phyloP scores from a whole-genome alignment of 2,113 vertebrate species.

The Stigmatopora argus region DNA sequence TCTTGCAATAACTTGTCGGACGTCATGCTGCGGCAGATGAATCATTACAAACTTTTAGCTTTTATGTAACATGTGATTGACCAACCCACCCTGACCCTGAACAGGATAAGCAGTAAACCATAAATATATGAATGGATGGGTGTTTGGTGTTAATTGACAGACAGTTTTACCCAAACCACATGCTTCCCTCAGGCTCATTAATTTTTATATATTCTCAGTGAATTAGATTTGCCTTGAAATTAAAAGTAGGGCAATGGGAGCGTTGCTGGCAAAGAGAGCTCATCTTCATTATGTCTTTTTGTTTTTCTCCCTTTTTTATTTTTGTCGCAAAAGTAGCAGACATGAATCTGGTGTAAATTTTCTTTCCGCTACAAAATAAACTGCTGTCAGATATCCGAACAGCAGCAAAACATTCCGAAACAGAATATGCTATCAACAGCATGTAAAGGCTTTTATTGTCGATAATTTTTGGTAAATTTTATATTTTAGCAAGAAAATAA shows the following conservation, averaged over 20 bases:
- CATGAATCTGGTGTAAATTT: conserved; percentile 1
- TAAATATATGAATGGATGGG: neutral
- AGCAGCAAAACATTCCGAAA: neutral
- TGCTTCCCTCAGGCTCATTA: neutral
- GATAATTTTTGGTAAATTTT: neutral
- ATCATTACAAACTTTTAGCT: neutral
- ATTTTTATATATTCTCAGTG: neutral
- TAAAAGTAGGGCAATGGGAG: conserved; percentile 1
- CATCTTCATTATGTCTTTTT: conserved; percentile 4
- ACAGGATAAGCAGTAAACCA: neutral
- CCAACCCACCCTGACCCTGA: neutral
- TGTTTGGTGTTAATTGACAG: neutral
- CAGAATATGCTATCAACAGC: neutral
- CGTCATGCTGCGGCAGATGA: neutral
- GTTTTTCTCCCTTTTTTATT: neutral
- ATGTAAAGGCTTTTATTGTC: neutral
- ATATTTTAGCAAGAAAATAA: neutral
- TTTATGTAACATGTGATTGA: neutral
- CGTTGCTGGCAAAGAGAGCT: neutral
- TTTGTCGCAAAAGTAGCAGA: neutral
- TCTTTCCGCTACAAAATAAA: conserved; percentile 6
- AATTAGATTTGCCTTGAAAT: neutral
- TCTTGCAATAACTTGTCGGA: neutral
- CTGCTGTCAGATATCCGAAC: neutral
- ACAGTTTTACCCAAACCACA: neutral